Evolutionary conservation across 2,888 invertebrate species (phyloP), one percentile per base, ranked within the genome.

Genomic region (Orchestes rusci): DNA sequence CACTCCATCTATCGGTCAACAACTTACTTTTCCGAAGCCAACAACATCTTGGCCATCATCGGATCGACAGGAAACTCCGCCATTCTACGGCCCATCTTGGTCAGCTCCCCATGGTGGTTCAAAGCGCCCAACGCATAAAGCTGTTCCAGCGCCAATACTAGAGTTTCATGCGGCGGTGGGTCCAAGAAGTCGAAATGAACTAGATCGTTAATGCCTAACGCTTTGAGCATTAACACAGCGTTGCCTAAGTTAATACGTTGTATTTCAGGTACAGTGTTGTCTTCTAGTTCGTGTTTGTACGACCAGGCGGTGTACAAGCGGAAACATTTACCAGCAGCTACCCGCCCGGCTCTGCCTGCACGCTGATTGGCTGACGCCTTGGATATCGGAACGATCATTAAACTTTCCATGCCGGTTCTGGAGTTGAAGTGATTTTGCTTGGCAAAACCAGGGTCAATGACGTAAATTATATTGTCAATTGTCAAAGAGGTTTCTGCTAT

Each of bases 31-130:
- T 97, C 97, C 60, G 95, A 89, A 1, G 97, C 96, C 39, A 99
- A 66, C 42, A 99, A 73, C 93, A 96, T 96, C 73, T 97, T 97
- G 0, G 94, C 93, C 82, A 99, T 87, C 92, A 95, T 93, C 0
- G 99, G 97, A 71, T 99, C 96, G 8, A 94, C 84, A 0, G 99
- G 99, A 68, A 99, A 96, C 69, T 99, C 99, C 0, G 99, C 99
- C 99, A 99, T 99, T 64, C 93, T 75, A 54, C 99, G 73, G 0
- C 99, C 99, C 48, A 96, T 75, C 68, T 94, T 96, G 2, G 99
- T 99, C 41, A 99, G 72, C 70, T 97, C 95, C 0, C 97, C 99
- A 58, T 87, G 85, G 73, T 99, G 96, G 73, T 99, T 97, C 8
- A 99, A 73, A 2, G 97, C 97, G 4, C 97, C 96, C 35, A 99